Evolutionary conservation across 2,797 vertebrate species (phyloP).

Genomic region (Acestrorhynchus altus): DNA sequence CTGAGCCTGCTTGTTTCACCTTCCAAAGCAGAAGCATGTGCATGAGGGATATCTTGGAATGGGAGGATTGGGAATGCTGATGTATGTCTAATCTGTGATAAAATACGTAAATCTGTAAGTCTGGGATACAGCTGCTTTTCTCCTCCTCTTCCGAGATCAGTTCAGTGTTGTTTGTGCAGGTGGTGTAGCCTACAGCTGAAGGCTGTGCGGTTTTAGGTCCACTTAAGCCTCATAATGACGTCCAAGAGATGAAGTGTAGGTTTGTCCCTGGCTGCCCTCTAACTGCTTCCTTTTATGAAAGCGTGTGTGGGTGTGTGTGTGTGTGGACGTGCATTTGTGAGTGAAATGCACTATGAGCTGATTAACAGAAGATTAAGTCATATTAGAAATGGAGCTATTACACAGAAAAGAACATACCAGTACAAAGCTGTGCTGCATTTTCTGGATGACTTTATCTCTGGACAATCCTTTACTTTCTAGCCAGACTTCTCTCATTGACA

Average conservation of each 20-base stretch:
- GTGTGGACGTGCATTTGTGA: conserved; percentile 6
- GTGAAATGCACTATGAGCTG: conserved; percentile 16
- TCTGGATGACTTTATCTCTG: conserved; percentile 12
- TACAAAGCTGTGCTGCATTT: neutral
- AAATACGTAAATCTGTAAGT: neutral
- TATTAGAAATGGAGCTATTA: conserved; percentile 22
- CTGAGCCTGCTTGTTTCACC: neutral
- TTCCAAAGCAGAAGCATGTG: neutral
- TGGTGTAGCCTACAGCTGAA: conserved; percentile 1
- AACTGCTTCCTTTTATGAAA: neutral
- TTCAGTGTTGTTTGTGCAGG: conserved; percentile 2
- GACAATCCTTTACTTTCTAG: conserved; percentile 23
- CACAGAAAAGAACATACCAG: conserved; percentile 3
- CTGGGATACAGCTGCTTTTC: neutral
- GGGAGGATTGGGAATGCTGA: neutral
- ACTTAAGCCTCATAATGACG: conserved; percentile 12
- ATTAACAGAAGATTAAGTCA: conserved; percentile 16
- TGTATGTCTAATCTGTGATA: neutral
- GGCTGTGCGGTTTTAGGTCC: neutral
- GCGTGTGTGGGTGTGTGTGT: neutral
- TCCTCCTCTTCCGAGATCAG: too few species aligned
- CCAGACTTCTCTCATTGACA: conserved; percentile 1
- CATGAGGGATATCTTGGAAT: neutral
- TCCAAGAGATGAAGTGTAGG: conserved; percentile 15
- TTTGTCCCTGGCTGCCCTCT: conserved; percentile 17